Conservation (phyloP, 2,797 vertebrate species). For the Crocodylus rhombifer region DNA sequence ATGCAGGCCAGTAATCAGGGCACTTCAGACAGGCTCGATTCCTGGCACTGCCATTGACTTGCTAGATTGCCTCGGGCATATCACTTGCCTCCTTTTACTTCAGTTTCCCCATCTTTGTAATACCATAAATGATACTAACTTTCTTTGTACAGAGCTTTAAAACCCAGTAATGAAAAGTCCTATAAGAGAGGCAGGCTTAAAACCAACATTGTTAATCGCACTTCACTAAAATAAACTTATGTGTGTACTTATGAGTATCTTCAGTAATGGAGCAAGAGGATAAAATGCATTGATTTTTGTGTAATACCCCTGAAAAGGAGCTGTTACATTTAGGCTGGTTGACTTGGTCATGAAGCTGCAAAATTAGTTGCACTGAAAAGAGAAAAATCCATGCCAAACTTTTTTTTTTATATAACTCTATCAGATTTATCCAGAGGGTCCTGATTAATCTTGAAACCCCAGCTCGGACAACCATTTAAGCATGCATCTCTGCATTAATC, state of each 20-base stretch:
- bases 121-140: background rate
- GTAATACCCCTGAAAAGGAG: background rate
- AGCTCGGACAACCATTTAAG: background rate
- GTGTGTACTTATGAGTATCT: background rate
- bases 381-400: background rate
- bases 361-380: background rate
- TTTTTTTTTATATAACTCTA: background rate
- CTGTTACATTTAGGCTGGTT: background rate
- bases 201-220: background rate
- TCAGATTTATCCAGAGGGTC: background rate
- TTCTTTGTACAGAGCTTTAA: background rate
- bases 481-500: background rate
- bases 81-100: background rate
- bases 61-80: background rate
- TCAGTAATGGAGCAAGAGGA: background rate
- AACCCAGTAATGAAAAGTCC: accelerated
- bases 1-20: background rate
- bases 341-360: background rate
- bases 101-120: background rate
- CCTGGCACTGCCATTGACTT: background rate
- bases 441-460: background rate
- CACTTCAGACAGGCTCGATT: background rate
- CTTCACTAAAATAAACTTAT: background rate
- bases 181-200: background rate
- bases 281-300: too few relatives aligned